Conservation (phyloP, 2,113 vertebrate genomes). For the Halcyon malimbica region DNA sequence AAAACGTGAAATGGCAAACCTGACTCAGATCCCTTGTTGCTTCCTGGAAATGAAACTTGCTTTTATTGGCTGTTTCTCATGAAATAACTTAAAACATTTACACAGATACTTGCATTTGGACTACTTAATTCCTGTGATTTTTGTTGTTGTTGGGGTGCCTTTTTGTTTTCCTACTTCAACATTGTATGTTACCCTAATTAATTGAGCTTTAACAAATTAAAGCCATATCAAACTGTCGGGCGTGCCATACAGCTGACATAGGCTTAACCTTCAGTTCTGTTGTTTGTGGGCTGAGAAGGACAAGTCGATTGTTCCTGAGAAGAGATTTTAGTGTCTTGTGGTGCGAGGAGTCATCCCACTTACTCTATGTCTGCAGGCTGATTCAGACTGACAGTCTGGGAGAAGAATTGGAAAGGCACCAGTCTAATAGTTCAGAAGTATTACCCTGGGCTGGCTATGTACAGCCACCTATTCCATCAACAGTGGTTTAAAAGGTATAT, state of each 20-base stretch:
- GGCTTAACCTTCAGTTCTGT: neutral
- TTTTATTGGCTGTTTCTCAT: slow-evolving; percentile 12
- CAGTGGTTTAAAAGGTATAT: neutral
- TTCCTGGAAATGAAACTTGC: slow-evolving; percentile 37
- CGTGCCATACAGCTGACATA: neutral
- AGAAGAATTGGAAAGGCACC: neutral
- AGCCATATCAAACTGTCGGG: neutral
- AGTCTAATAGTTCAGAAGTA: neutral
- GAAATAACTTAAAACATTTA: neutral
- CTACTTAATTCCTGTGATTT: neutral
- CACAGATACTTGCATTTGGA: neutral
- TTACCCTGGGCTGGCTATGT: neutral
- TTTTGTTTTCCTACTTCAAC: neutral
- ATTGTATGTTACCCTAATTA: neutral
- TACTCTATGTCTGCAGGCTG: neutral
- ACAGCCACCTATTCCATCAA: neutral
- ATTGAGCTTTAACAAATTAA: neutral
- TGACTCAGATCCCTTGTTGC: neutral
- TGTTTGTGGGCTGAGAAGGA: neutral
- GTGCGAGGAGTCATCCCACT: neutral
- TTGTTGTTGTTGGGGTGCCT: neutral
- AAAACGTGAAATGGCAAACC: slow-evolving; percentile 11
- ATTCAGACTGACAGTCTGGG: neutral
- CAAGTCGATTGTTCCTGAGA: neutral
- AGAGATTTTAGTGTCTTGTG: neutral